Percentiles rank a stretch among this genome's conserved stretches.
These are phyloP conservation scores for Urocynchramus pylzowi DNA, from an alignment of 2,113 vertebrate genomes.

Conservation along the genomic window DNA sequence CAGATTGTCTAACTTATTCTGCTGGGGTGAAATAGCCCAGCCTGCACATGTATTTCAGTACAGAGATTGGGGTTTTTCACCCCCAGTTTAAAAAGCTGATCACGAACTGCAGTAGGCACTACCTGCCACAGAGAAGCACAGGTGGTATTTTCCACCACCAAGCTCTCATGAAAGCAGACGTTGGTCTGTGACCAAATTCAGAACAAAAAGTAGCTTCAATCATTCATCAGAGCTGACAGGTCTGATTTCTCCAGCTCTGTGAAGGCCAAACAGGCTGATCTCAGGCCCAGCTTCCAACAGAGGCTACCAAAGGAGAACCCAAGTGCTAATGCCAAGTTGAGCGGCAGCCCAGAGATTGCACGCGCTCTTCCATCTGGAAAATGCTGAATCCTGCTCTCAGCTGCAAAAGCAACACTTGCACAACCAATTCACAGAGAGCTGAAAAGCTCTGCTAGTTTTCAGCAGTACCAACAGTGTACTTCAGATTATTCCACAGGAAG, in stretches of 20 bases:
- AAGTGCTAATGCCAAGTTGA: neutral
- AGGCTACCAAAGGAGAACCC: neutral
- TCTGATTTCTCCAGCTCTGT: neutral
- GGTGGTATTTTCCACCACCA: neutral
- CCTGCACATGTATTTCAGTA: neutral
- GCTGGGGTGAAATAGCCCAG: neutral
- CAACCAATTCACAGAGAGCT: neutral
- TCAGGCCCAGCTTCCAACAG: neutral
- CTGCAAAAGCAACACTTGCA: neutral
- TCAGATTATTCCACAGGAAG: neutral
- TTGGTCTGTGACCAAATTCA: neutral
- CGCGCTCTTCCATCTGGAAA: neutral
- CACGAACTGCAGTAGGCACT: neutral
- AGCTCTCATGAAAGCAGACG: neutral
- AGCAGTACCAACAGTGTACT: neutral
- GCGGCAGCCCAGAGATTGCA: neutral
- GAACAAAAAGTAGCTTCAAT: neutral
- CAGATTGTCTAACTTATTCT: neutral
- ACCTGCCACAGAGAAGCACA: neutral
- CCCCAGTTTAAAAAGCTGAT: neutral
- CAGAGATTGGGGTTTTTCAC: fast-evolving
- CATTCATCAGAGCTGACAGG: neutral
- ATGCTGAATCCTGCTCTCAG: neutral
- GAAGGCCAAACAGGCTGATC: neutral
- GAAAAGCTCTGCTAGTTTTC: neutral